Percentiles rank a stretch among this genome's conserved stretches.
Evolutionary conservation across 2,113 vertebrate species (phyloP).

Genomic region (Smithornis capensis): DNA sequence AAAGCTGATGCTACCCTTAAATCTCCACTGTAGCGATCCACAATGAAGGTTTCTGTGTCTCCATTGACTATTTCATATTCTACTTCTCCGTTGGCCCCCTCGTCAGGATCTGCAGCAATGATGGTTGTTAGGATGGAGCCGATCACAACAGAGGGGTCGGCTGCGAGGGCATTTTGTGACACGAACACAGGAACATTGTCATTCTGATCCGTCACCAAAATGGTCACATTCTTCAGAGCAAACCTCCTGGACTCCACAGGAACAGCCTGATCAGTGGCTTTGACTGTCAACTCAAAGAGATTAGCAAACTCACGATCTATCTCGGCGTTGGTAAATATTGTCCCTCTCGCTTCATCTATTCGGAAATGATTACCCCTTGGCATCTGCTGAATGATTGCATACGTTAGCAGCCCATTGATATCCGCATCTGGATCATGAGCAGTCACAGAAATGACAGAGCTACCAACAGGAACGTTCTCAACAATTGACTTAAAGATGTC

Average conservation of each 20-base stretch:
- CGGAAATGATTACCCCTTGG: slow-evolving; percentile 90
- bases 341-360: slow-evolving; percentile 84
- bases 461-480: slow-evolving; percentile 90
- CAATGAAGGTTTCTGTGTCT: slow-evolving; percentile 89
- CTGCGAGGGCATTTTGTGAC: slow-evolving; percentile 90
- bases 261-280: slow-evolving; percentile 91
- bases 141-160: slow-evolving; percentile 87
- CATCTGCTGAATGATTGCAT: slow-evolving; percentile 89
- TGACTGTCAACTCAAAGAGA: slow-evolving; percentile 92
- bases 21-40: slow-evolving; percentile 95
- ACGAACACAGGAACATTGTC: slow-evolving; percentile 92
- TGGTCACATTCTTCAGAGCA: slow-evolving; percentile 93
- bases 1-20: slow-evolving; percentile 87
- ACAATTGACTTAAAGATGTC: slow-evolving; percentile 95
- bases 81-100: slow-evolving; percentile 92
- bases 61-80: slow-evolving; percentile 93
- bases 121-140: slow-evolving; percentile 92
- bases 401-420: slow-evolving; percentile 90
- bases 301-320: slow-evolving; percentile 95
- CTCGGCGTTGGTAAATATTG: slow-evolving; percentile 85
- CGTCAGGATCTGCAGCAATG: slow-evolving; percentile 91
- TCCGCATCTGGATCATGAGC: slow-evolving; percentile 94
- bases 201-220: slow-evolving; percentile 93
- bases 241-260: slow-evolving; percentile 88
- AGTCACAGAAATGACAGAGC: slow-evolving; percentile 86